Evolutionary conservation across 1,140 invertebrate genomes (phyloP), one percentile per base, ranked within the genome.

Genomic region (Drosophila tani): DNA sequence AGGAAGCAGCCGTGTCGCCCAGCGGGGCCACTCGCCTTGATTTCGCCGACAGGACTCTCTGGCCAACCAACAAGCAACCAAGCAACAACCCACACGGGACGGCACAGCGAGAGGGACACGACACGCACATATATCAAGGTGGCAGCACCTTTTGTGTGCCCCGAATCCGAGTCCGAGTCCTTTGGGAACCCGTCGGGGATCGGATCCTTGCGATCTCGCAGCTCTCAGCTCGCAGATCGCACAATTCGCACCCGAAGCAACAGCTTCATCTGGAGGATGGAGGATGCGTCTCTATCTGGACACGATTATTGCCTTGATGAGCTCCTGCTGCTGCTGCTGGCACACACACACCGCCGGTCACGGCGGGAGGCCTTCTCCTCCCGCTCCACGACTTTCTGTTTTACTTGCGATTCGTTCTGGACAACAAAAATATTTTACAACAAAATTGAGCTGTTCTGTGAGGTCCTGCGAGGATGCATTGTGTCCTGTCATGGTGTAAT

Each of bases 231-330:
- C 14, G 17, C 7, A 8, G 12, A 9, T n/a, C 17, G 32, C 9
- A 49, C 67, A 79, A 81, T 85, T 85, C 77, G 83, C 83, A 86
- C 79, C 84, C 79, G 27, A 12, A 59, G 62, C 15, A 87, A 88
- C 81, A 83, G 69, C 84, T 87, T 88, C 74, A 87, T 87, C 63
- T 69, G 56, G 59, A 21, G 58, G 40, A 45, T 69, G 56, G 59
- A 21, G 58, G 40, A 45, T 46, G 19, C 46, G 1, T 66, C n/a
- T 66, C 43, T 68, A 67, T 66, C 80, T 85, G 81, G 76, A 87
- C 84, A 83, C 78, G 85, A 88, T 88, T 90, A 88, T 88, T 90
- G 85, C 85, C 79, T 88, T 88, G 85, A 90, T 91, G 91, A 92
- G 91, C 86, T 92, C 91, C 91, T 92, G 91, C 90, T 91, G 91